Conservation (phyloP, 1,140 invertebrate species). For the Lepidurus arcticus region DNA sequence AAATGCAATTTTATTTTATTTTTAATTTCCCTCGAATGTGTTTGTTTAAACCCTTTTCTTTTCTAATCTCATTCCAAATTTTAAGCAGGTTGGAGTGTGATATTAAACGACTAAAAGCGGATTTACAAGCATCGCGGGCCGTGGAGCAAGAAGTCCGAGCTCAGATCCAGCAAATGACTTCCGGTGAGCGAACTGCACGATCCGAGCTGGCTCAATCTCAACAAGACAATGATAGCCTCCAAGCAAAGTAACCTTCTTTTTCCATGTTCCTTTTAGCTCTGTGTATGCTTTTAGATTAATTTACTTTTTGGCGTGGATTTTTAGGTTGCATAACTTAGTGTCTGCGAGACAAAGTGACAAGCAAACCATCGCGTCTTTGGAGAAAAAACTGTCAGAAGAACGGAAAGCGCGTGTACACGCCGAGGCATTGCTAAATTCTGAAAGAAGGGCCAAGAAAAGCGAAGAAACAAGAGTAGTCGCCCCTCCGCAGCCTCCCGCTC, state of each 20-base stretch:
- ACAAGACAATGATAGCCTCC: constrained; percentile 73
- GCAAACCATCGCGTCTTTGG: constrained; percentile 63
- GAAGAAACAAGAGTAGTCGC: constrained; percentile 54
- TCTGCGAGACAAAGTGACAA: constrained; percentile 69
- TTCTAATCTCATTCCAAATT: neutral
- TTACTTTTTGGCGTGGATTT: constrained; percentile 35
- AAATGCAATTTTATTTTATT: constrained; percentile 35
- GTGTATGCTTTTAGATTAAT: too few relatives aligned
- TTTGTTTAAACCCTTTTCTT: neutral
- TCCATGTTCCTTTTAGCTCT: neutral
- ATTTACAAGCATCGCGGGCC: constrained; percentile 68
- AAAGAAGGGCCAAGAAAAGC: constrained; percentile 63
- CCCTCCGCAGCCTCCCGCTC: constrained; percentile 42
- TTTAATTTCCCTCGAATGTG: neutral
- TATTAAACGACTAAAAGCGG: constrained; percentile 70
- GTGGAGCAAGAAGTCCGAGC: constrained; percentile 69
- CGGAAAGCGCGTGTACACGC: constrained; percentile 62
- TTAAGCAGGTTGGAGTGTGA: constrained; percentile 57
- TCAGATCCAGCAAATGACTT: constrained; percentile 62
- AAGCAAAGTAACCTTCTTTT: constrained; percentile 58
- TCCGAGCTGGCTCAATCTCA: constrained; percentile 69
- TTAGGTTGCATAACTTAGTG: constrained; percentile 62
- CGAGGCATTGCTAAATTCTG: constrained; percentile 69
- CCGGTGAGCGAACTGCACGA: constrained; percentile 65
- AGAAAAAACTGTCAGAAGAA: constrained; percentile 78